A percentile compares a stretch with the other conserved stretches of the same genome.
phyloP scores from a whole-genome alignment of 2,888 invertebrate genomes.

The Aspidapion aeneum region DNA sequence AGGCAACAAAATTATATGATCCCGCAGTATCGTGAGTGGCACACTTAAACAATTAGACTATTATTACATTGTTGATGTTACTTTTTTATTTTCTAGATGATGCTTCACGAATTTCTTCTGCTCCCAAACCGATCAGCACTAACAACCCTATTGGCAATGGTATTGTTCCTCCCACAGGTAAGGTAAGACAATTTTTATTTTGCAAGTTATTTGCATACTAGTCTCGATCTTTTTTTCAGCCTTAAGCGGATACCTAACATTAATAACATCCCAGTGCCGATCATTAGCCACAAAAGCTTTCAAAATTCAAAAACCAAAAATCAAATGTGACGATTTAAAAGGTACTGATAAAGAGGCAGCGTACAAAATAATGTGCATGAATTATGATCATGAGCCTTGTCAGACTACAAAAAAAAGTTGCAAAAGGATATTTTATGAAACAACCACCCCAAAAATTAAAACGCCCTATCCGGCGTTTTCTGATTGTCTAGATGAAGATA shows the following conservation, averaged over 20 bases:
- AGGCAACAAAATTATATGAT: no score
- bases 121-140: no score
- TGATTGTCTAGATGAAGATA: conserved; percentile 32
- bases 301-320: conserved; percentile 12
- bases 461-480: conserved; percentile 31
- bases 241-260: conserved; percentile 6
- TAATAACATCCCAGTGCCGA: background rate
- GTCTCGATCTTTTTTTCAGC: background rate
- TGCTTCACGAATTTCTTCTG: no score
- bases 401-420: background rate
- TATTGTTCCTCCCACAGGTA: conserved; percentile 17
- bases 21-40: no score
- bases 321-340: background rate
- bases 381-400: conserved; percentile 1
- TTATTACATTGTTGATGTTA: no score
- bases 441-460: background rate
- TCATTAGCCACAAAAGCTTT: conserved; percentile 16
- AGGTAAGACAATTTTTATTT: conserved; percentile 12
- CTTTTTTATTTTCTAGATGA: no score
- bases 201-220: no score
- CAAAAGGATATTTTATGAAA: background rate
- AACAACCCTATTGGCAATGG: no score
- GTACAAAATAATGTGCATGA: background rate
- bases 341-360: background rate
- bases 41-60: no score